phyloP scores from a whole-genome alignment of 2,888 invertebrate species.

The Deilephila porcellus region DNA sequence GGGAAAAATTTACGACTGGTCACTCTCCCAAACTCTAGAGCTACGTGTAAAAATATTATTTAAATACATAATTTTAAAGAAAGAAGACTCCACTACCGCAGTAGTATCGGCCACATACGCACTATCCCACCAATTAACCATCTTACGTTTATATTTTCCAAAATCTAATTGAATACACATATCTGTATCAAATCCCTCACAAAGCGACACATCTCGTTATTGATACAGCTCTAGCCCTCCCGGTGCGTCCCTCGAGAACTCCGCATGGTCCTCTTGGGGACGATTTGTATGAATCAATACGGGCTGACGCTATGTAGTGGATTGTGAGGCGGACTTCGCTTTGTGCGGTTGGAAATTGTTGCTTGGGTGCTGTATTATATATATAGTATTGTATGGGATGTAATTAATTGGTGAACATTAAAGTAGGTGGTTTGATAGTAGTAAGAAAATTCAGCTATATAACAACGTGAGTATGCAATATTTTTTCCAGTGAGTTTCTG shows the following conservation, averaged over 20 bases:
- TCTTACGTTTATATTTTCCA: not conserved
- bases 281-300: slow-evolving; percentile 33
- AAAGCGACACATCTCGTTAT: slow-evolving; percentile 25
- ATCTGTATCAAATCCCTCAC: slow-evolving; percentile 8
- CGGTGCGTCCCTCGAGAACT: slow-evolving; percentile 26
- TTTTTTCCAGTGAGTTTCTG: too few relatives aligned
- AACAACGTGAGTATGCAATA: too few relatives aligned
- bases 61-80: too few relatives aligned
- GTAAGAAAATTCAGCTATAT: too few relatives aligned
- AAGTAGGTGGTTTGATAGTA: too few relatives aligned
- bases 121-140: not conserved
- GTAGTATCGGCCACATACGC: too few relatives aligned
- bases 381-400: not conserved
- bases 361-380: not conserved
- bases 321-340: not conserved
- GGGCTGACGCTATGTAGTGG: slow-evolving; percentile 24
- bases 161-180: not conserved
- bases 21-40: too few relatives aligned
- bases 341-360: not conserved
- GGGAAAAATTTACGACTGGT: too few relatives aligned
- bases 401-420: too few relatives aligned
- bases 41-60: too few relatives aligned
- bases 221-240: slow-evolving; percentile 24
- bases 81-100: too few relatives aligned
- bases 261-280: slow-evolving; percentile 27